Evolutionary conservation across 2,113 vertebrate genomes (phyloP).

Genomic region (Mobula hypostoma): DNA sequence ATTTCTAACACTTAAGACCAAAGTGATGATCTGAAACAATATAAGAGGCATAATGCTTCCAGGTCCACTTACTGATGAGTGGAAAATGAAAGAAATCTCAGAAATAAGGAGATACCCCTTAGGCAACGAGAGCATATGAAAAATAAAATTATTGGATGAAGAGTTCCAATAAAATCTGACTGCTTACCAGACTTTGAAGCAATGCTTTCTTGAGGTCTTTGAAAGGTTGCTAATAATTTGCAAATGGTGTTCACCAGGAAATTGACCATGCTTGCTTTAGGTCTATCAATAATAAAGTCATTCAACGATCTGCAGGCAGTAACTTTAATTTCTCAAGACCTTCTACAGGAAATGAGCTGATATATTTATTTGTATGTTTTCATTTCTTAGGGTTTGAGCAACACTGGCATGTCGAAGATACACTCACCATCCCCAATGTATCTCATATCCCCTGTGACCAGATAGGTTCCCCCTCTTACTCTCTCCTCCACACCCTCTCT

Average conservation of each 20-base stretch:
- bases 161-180: not conserved
- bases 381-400: too few species aligned
- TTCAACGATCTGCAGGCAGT: not conserved
- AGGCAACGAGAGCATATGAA: not conserved
- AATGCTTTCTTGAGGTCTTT: not conserved
- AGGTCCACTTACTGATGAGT: slow-evolving; percentile 27
- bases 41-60: slow-evolving; percentile 35
- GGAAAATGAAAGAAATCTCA: not conserved
- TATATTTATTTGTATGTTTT: not conserved
- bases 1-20: slow-evolving; percentile 32
- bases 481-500: too few species aligned
- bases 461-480: too few species aligned
- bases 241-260: not conserved
- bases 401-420: too few species aligned
- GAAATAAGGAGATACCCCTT: not conserved
- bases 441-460: too few species aligned
- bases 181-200: not conserved
- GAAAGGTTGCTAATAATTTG: not conserved
- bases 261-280: not conserved
- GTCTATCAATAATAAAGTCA: not conserved
- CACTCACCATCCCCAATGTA: too few species aligned
- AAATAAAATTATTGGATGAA: not conserved
- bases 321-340: not conserved
- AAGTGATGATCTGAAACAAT: not conserved
- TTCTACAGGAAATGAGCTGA: not conserved